Percentiles rank a stretch among this genome's conserved stretches.
Conservation (phyloP, 1,140 invertebrate species). For the Pogonus chalceus region DNA sequence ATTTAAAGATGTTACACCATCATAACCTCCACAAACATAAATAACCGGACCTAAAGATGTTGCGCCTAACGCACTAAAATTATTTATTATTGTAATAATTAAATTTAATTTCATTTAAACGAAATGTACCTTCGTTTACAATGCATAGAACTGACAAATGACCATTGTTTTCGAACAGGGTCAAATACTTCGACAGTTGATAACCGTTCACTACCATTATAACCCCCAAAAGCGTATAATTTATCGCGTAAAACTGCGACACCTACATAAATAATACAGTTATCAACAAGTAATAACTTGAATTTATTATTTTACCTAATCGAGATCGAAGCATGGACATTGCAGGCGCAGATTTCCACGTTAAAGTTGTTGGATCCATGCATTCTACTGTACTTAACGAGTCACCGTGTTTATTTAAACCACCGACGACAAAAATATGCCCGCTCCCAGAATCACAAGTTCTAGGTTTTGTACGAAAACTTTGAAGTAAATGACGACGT, state of each 20-base stretch:
- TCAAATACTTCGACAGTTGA: constrained; percentile 85
- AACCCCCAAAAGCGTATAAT: constrained; percentile 66
- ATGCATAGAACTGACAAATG: constrained; percentile 68
- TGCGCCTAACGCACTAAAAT: constrained; percentile 69
- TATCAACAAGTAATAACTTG: too few relatives aligned
- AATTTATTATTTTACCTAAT: too few relatives aligned
- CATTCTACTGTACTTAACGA: constrained; percentile 81
- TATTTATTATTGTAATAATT: constrained; percentile 4
- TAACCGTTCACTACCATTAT: constrained; percentile 72
- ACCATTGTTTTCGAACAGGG: constrained; percentile 63
- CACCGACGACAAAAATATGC: constrained; percentile 82
- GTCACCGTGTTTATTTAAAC: constrained; percentile 75
- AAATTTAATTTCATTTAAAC: background rate
- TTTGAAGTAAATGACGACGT: constrained; percentile 61
- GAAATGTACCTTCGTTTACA: constrained; percentile 61
- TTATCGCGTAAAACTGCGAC: constrained; percentile 70
- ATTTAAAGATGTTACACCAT: constrained; percentile 76
- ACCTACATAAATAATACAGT: too few relatives aligned
- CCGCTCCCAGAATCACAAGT: constrained; percentile 65
- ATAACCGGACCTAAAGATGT: constrained; percentile 68
- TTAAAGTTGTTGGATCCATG: constrained; percentile 60
- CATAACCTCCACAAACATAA: constrained; percentile 84
- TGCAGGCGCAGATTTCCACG: constrained; percentile 70
- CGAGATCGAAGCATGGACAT: constrained; percentile 78
- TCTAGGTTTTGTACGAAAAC: constrained; percentile 63